Base-by-base conservation (phyloP, 1,140 invertebrate genomes). In the Solenopsis fugax region DNA sequence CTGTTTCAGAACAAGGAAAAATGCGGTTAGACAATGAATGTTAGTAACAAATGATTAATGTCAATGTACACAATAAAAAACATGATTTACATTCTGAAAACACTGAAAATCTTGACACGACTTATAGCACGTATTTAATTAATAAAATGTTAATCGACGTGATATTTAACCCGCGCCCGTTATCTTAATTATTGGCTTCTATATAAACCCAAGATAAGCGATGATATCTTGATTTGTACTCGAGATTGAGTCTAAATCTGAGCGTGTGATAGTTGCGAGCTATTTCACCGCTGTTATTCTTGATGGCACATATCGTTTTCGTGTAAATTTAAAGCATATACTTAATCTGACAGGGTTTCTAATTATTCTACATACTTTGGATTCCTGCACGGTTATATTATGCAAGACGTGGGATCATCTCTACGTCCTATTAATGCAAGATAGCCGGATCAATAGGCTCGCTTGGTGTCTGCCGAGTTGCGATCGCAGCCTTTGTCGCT, bases 121-220 rank as follows among this genome's bases (percentile, higher is more conserved):
- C 37, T 16, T 29, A 58, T 13, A 58, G 45, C 48, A 60, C 5
- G 41, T 73, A 58, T 84, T 73, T 73, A 75, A 84, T 84, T 84
- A 75, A 73, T 34, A 58, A 73, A 75, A 75, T 52, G 24, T 75
- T 84, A 84, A 84, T 75, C 24, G 41, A 41, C 7, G 29, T 37
- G 29, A 41, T 50, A 29, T 84, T 72, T 34, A 58, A 13, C 6
- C 6, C 34, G 37, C 12, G 16, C 21, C 18, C 52, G 80, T 84
- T 84, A 84, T 84, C 80, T 84, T 84, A 84, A 84, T 84, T 84
- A 84, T 84, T 84, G 13, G 80, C 41, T 75, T 48, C 52, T 13
- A 21, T 69, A 24, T 54, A 69, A 69, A 48, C 48, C 41, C 50
- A 82, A 82, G 80, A 84, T 84, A 84, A 84, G 54, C 56, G 80